Evolutionary conservation across 2,113 vertebrate species (phyloP), one percentile per base, ranked within the genome.

Genomic region (Spermophilus dauricus): DNA sequence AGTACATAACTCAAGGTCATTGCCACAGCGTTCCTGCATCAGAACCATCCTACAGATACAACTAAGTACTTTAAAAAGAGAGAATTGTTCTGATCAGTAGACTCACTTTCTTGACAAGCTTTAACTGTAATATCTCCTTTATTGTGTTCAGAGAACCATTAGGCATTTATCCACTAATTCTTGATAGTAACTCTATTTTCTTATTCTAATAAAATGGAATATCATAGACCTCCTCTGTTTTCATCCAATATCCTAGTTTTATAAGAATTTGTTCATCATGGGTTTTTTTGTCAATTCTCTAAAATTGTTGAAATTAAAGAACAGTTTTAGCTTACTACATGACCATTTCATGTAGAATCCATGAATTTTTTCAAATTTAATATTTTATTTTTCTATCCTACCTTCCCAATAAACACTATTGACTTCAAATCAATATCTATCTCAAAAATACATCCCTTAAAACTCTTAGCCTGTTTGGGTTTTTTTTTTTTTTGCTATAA

Each of bases 321-420:
- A 13, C 4, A 84, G 45, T 77, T 91, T 97, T 65, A 86, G 30
- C 51, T 86, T 86, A 28, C 34, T 72, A 58, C 32, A 4, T 67
- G 65, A 90, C 22, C 53, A 67, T 81, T 78, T 88, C 37, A 86
- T 22, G 24, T 17, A 81, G 61, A 82, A 72, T 75, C 6, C 34
- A 95, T 73, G 37, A 51, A 37, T 13, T 86, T 83, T 93, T 94
- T 72, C 67, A 84, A 90, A 42, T 56, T 81, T 88, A 85, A 69
- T 81, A 30, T 63, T 93, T 95, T 72, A 32, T 80, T 92, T 89
- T 78, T 84, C 8, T 81, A 17, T 67, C 5, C 4, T 86, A 4
- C 17, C 17, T 45, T 28, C 30, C 63, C 17, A n/a, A 82, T n/a
- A 82, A 89, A 26, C 10, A 58, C 58, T 92, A 82, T 28, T 91